Base-by-base conservation (phyloP, 1,140 invertebrate species). In the Oncopodura yosiiana region DNA sequence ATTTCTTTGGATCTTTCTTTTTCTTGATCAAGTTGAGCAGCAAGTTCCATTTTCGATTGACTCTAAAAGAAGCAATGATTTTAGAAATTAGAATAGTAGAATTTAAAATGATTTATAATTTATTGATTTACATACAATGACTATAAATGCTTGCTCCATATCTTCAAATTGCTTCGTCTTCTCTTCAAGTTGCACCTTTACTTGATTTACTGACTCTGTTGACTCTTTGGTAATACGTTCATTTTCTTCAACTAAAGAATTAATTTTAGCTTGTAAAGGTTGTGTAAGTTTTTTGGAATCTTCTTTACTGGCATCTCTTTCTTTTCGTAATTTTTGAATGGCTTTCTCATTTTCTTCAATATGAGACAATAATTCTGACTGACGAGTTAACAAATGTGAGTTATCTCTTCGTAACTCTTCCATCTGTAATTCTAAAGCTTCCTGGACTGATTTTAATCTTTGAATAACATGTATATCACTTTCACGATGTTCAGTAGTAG, bases 11-110 rank as follows among this genome's bases (percentile, higher is more conserved):
- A 39, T 27, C 21, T 24, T 36, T 62, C 60, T n/a, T 32, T 19
- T 32, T 62, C 55, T 16, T 55, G 41, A 37, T 54, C 56, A 2
- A 62, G 29, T 21, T 53, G 12, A 19, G 32, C 56, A 8, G 60
- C 60, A 19, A 62, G 48, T 3, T 50, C 56, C 55, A 62, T 58
- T 58, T 62, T 62, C 4, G 53, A 48, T 29, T 58, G 42, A 19
- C 48, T 58, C 60, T 62, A 30, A 24, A 55, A 8, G 41, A n/a
- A 37, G 23, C 48, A 53, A n/a, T n/a, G n/a, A n/a, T n/a, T n/a
- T 36, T 11, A 12, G 34, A 49, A 49, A 41, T 30, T 8, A 23
- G 14, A 6, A 19, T 9, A 29, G 24, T 26, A 21, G 23, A 49
- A 38, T 38, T 26, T 16, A 16, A 50, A 39, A 50, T 50, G 12